Evolutionary conservation across 2,113 vertebrate genomes (phyloP).

Genomic region (Falcunculus frontatus): DNA sequence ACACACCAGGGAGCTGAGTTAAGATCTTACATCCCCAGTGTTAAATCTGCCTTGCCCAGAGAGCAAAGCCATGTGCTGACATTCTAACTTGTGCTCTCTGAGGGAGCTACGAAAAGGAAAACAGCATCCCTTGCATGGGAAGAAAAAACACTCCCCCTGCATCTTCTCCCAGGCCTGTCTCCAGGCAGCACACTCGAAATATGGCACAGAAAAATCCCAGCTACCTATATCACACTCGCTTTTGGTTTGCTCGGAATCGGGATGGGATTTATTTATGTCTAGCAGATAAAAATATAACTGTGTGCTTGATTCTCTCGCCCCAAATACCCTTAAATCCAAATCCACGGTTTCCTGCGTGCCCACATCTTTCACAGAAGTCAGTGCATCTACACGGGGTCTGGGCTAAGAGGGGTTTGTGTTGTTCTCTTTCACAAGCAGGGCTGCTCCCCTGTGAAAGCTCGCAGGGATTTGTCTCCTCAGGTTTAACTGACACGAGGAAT

Average conservation of each 20-base stretch:
- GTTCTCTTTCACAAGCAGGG: not conserved
- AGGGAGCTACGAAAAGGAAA: not conserved
- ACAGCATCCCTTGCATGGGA: not conserved
- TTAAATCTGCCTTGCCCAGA: not conserved
- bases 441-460: not conserved
- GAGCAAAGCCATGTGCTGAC: not conserved
- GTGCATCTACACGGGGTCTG: not conserved
- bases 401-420: not conserved
- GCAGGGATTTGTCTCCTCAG: not conserved
- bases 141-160: not conserved
- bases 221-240: not conserved
- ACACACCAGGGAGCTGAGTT: not conserved
- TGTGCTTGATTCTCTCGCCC: not conserved
- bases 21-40: not conserved
- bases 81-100: not conserved
- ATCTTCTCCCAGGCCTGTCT: not conserved
- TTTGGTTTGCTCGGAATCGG: not conserved
- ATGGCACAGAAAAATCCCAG: not conserved
- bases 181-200: not conserved
- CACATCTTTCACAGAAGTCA: not conserved
- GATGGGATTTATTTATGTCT: not conserved
- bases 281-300: not conserved
- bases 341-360: fast-evolving
- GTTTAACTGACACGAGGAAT: not conserved
- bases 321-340: not conserved